phyloP scores from a whole-genome alignment of 2,797 vertebrate species.

The Glossophaga mutica region DNA sequence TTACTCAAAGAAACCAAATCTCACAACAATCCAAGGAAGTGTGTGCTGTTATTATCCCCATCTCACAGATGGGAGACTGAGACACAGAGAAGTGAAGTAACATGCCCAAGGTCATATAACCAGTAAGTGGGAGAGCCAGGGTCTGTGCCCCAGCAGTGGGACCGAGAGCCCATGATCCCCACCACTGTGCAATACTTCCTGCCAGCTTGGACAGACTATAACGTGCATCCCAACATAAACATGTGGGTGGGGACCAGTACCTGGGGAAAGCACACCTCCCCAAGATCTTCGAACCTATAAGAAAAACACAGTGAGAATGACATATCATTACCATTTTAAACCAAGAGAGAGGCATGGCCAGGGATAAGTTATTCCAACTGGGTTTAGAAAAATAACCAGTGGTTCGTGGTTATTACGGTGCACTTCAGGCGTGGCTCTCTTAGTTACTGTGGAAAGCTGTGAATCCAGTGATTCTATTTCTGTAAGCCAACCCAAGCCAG shows the following conservation, averaged over 20 bases:
- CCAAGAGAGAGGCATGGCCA: background rate
- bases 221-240: background rate
- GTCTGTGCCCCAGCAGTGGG: background rate
- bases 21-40: background rate
- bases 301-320: background rate
- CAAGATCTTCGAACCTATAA: background rate
- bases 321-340: background rate
- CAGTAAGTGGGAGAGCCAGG: background rate
- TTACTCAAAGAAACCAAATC: background rate
- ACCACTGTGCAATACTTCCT: background rate
- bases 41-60: background rate
- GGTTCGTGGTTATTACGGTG: background rate
- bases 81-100: background rate
- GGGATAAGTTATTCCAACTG: background rate
- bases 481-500: background rate
- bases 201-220: background rate
- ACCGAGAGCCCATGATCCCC: background rate
- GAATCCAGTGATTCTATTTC: constrained; percentile 4
- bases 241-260: background rate
- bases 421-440: background rate
- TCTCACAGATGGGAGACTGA: background rate
- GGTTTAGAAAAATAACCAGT: background rate
- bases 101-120: background rate
- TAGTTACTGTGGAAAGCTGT: background rate
- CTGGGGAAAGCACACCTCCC: background rate